Percentiles rank a stretch among this genome's conserved stretches.
phyloP scores from a whole-genome alignment of 2,797 vertebrate genomes.

The Sarcoramphus papa region DNA sequence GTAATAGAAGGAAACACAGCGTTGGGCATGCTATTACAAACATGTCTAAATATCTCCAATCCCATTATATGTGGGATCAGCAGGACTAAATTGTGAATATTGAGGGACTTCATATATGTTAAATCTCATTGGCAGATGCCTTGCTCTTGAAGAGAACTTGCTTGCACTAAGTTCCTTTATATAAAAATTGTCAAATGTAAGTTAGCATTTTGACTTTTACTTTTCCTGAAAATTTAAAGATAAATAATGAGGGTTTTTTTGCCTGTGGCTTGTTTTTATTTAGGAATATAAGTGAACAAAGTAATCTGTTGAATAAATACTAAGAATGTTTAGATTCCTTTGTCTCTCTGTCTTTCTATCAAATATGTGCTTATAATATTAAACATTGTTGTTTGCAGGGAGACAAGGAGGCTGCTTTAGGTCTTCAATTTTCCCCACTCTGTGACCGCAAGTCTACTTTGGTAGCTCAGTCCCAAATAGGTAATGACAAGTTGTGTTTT shows the following conservation, averaged over 20 bases:
- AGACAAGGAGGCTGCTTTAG: conserved; percentile 93
- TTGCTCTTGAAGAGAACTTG: not conserved
- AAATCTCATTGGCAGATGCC: not conserved
- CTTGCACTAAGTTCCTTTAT: not conserved
- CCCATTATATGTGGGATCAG: not conserved
- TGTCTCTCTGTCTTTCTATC: not conserved
- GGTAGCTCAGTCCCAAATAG: conserved; percentile 98
- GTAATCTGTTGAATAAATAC: not conserved
- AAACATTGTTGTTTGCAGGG: conserved; percentile 76
- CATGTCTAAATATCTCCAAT: not conserved
- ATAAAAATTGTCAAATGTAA: not conserved
- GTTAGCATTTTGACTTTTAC: not conserved
- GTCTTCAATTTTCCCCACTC: conserved; percentile 95
- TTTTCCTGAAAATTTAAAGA: not conserved
- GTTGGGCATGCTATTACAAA: not conserved
- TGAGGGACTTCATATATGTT: not conserved
- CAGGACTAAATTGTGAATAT: not conserved
- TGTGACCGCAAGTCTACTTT: conserved; percentile 97
- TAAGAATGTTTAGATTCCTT: not conserved
- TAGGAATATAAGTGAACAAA: not conserved
- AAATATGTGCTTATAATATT: conserved; percentile 3
- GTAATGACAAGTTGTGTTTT: conserved; percentile 68
- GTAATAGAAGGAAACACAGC: not conserved
- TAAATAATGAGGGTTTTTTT: not conserved
- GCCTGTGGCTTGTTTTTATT: not conserved